Evolutionary conservation across 2,888 invertebrate species (phyloP), one percentile per base, ranked within the genome.

Genomic region (Hyles lineata): DNA sequence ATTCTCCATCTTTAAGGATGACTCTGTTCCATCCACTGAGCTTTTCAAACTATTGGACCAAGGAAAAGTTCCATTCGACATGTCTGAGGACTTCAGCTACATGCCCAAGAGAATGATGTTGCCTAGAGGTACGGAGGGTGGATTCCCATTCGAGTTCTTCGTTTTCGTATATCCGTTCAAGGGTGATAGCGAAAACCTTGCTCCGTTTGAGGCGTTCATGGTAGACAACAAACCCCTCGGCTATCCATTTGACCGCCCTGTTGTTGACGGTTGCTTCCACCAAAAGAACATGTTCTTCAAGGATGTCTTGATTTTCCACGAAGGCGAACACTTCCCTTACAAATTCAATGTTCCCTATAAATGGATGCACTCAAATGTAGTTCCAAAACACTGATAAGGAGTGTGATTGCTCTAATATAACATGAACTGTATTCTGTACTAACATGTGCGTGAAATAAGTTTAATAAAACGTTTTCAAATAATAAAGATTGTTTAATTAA

Each of bases 51-150:
- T 96, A 69, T 90, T 96, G 78, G 88, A 93, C 23, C 95, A 96
- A 78, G 86, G 87, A 69, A 82, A 90, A 76, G 93, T 96, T 82
- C 95, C 95, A 25, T 80, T 92, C 78, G 95, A 96, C 78, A 94
- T 95, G 87, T 92, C 92, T 73, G 92, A 95, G 76, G 89, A 93
- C 63, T 94, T 96, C 79, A 96, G 95, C 76, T 95, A 95, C 71
- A 95, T 96, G 91, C 97, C 97, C 5, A 95, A 96, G 75, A 96
- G 97, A 77, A 91, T 97, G 71, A 90, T 97, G 83, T 88, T 98
- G 74, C 97, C 98, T 58, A 97, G 95, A 85, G 98, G 98, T 84
- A 96, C 95, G 79, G 90, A 90, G 59, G 95, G 96, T 76, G 97
- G 98, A 72, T 95, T 95, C 89, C 95, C 95, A 71, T 96, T 96